Evolutionary conservation across 2,888 invertebrate species (phyloP).

Genomic region (Cataglyphis cursor): DNA sequence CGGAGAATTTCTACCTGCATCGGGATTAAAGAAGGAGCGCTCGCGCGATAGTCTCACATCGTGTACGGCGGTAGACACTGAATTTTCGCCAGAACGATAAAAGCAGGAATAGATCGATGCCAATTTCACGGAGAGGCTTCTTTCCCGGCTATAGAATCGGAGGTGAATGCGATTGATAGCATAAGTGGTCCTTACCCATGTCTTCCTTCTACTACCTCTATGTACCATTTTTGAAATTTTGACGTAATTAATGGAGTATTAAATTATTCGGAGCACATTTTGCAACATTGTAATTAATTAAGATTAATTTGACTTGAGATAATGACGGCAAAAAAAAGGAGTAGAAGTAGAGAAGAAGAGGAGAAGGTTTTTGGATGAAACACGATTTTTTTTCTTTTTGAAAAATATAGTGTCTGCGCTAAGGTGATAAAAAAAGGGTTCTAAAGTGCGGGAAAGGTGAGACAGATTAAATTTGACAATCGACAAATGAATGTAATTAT

Average conservation of each 20-base stretch:
- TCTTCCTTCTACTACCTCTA: background rate
- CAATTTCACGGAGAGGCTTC: slow-evolving; percentile 67
- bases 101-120: slow-evolving; percentile 61
- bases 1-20: slow-evolving; percentile 60
- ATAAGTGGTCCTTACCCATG: background rate
- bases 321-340: background rate
- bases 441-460: background rate
- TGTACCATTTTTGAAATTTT: background rate
- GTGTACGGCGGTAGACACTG: slow-evolving; percentile 53
- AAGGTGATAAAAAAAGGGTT: background rate
- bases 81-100: slow-evolving; percentile 66
- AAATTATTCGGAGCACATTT: slow-evolving; percentile 5
- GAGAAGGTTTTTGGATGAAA: background rate
- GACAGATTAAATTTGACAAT: background rate
- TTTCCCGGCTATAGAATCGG: background rate
- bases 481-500: background rate
- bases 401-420: background rate
- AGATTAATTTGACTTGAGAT: background rate
- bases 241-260: background rate
- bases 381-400: background rate
- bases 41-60: slow-evolving; percentile 47
- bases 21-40: slow-evolving; percentile 69
- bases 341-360: background rate
- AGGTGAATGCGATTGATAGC: slow-evolving; percentile 35
- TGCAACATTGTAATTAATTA: background rate